These are phyloP conservation scores for Micromesistius poutassou DNA, from an alignment of 2,797 vertebrate genomes.

Conservation along the genomic window DNA sequence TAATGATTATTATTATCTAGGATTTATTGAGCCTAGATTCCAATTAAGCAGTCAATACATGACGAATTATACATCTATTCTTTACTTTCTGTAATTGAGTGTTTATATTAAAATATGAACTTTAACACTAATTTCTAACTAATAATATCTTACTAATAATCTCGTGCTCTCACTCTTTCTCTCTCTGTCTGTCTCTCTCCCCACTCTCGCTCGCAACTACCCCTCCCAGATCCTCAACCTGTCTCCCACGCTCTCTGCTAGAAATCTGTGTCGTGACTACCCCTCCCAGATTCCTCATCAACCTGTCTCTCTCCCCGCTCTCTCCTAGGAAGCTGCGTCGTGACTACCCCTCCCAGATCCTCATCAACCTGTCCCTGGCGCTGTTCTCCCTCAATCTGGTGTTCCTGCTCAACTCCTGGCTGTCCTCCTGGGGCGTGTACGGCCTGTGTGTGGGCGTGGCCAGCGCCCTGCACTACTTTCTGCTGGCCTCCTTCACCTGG, in stretches of 20 bases:
- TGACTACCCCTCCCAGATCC: slow-evolving; percentile 88
- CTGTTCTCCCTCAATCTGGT: slow-evolving; percentile 82
- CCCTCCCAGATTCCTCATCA: slow-evolving; percentile 91
- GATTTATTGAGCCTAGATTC: too few relatives aligned
- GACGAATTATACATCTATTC: background rate
- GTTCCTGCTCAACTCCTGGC: slow-evolving; percentile 85
- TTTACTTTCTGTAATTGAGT: background rate
- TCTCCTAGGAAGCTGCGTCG: slow-evolving; percentile 78
- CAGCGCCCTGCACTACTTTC: slow-evolving; percentile 80
- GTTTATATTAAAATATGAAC: background rate
- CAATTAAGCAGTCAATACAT: background rate
- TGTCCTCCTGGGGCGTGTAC: slow-evolving; percentile 69
- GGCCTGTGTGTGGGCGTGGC: slow-evolving; percentile 79
- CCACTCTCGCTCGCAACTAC: too few relatives aligned
- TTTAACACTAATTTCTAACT: too few relatives aligned
- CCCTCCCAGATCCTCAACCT: too few relatives aligned
- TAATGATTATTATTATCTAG: too few relatives aligned
- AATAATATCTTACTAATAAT: too few relatives aligned
- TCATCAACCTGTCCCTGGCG: slow-evolving; percentile 82
- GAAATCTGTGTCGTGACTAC: too few relatives aligned
- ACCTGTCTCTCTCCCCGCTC: slow-evolving; percentile 72
- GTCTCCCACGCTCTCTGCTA: too few relatives aligned
- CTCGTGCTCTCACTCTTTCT: too few relatives aligned
- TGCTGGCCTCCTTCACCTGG: slow-evolving; percentile 87
- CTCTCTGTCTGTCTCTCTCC: too few relatives aligned